Percentiles rank a stretch among this genome's conserved stretches.
Evolutionary conservation across 1,140 invertebrate species (phyloP).

Genomic region (Eupeodes corollae): DNA sequence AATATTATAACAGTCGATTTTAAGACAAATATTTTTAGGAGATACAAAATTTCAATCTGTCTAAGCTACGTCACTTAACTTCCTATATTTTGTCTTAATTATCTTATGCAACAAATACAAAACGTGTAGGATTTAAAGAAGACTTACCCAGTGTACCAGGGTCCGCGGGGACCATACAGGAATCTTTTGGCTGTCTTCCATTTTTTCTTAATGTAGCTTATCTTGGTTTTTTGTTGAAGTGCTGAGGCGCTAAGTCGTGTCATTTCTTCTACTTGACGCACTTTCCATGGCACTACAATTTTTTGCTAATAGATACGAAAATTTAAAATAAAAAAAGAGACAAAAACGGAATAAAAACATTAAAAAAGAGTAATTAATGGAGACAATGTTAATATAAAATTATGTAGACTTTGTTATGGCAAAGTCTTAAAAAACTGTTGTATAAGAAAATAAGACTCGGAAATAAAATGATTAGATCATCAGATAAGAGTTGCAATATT

Average conservation of each 20-base stretch:
- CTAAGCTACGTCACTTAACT: too few species aligned
- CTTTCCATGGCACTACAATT: constrained; percentile 43
- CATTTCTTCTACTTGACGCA: constrained; percentile 41
- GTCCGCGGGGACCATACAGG: constrained; percentile 46
- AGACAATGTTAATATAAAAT: background rate
- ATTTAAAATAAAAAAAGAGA: too few species aligned
- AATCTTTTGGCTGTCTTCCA: constrained; percentile 45
- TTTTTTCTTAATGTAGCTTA: constrained; percentile 40
- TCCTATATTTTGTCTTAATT: too few species aligned
- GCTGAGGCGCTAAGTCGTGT: constrained; percentile 40
- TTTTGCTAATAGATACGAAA: constrained; percentile 32
- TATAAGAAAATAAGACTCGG: background rate
- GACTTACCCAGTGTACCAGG: constrained; percentile 44
- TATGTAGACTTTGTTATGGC: background rate
- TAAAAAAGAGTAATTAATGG: too few species aligned
- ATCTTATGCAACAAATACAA: too few species aligned
- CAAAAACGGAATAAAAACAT: background rate
- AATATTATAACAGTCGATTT: too few species aligned
- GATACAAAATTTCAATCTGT: too few species aligned
- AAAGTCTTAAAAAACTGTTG: background rate
- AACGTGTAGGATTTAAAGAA: too few species aligned
- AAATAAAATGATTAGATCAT: constrained; percentile 2
- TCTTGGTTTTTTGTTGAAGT: constrained; percentile 40
- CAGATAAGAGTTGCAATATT: background rate
- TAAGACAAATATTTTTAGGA: too few species aligned